Evolutionary conservation across 2,797 vertebrate species (phyloP).

Genomic region (Podarcis lilfordi): DNA sequence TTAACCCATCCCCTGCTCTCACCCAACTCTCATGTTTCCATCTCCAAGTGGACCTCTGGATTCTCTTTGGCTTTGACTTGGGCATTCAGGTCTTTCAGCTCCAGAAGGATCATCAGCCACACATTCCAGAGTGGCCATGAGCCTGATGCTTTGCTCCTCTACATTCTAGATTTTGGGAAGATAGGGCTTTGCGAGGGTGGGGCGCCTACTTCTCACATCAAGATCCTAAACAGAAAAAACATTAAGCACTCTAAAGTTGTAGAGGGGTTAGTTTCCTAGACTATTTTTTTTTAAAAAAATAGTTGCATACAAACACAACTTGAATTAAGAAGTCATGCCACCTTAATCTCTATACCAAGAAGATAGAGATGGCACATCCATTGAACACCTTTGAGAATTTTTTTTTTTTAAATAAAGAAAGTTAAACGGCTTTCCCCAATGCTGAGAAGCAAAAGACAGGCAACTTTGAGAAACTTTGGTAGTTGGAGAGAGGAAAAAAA

Average conservation of each 20-base stretch:
- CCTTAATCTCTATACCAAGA: slow-evolving; percentile 37
- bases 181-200: neutral
- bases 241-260: neutral
- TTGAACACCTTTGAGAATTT: neutral
- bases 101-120: neutral
- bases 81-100: slow-evolving; percentile 30
- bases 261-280: slow-evolving; percentile 16
- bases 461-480: neutral
- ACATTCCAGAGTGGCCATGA: neutral
- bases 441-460: neutral
- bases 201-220: neutral
- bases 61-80: slow-evolving; percentile 35
- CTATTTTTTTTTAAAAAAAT: neutral
- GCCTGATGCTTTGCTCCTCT: neutral
- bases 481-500: neutral
- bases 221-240: neutral
- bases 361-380: slow-evolving; percentile 22
- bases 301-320: slow-evolving; percentile 54
- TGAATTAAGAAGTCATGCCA: slow-evolving; percentile 54
- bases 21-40: slow-evolving; percentile 20
- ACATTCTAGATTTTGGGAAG: neutral
- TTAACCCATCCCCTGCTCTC: slow-evolving; percentile 52
- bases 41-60: slow-evolving; percentile 46
- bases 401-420: neutral
- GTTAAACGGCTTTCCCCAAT: slow-evolving; percentile 3